Evolutionary conservation across 2,797 vertebrate species (phyloP), one percentile per base, ranked within the genome.

Genomic region (Tapirus indicus): DNA sequence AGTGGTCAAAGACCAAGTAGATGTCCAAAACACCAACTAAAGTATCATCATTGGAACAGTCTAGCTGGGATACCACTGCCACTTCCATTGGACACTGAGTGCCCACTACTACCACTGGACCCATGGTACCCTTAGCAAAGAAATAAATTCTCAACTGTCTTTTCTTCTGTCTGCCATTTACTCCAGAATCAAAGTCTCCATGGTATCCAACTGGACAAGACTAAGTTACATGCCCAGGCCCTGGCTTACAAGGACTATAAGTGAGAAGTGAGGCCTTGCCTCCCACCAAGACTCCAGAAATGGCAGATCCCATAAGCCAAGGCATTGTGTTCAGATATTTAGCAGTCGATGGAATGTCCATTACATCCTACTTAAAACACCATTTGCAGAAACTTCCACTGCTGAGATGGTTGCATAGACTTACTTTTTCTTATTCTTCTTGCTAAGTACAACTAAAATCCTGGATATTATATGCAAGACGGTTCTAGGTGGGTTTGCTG

Each of bases 201-300:
- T 32, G 9, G 18, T 47, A 56, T 38, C 52, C 7, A 38, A 27
- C 14, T 41, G 6, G 21, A 44, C 12, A 84, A 74, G 52, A 79
- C 6, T 47, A 80, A 54, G 17, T 52, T 35, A 32, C 0, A 71
- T 29, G 18, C 1, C 29, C 25, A 84, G 41, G 71, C 25, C 32
- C 13, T 25, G 49, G 23, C 11, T 60, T 88, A 69, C 7, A 92
- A 7, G 23, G 35, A 85, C n/a, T 82, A 0, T 47, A 66, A 77
- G 10, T 41, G 25, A 52, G 1, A 25, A 4, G 0, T 62, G 5
- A 6, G 0, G 5, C 21, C 27, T 21, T n/a, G 41, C 68, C 29
- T 23, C 52, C n/a, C 17, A 49, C 6, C 13, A 71, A 25, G 16
- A 47, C 29, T 38, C 38, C 47, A n/a, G n/a, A 74, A 77, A 41